These are phyloP conservation scores for Habrosyne pyritoides DNA, from an alignment of 2,888 invertebrate species.

Conservation along the genomic window DNA sequence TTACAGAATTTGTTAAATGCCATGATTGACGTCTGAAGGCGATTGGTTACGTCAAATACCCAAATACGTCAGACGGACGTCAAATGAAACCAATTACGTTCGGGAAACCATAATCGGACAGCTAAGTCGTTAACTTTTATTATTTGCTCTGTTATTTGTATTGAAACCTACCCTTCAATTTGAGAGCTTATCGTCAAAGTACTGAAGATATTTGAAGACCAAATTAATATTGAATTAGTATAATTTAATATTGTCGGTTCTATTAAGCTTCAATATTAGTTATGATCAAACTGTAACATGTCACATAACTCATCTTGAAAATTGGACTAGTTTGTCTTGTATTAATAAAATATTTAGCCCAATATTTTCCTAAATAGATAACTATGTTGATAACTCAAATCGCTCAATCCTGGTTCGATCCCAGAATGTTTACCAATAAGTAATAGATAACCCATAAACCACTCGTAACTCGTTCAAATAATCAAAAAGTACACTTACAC, in stretches of 20 bases:
- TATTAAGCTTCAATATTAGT: too few species aligned
- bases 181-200: too few species aligned
- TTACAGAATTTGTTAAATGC: neutral
- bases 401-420: neutral
- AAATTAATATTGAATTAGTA: too few species aligned
- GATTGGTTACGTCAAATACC: neutral
- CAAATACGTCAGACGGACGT: constrained; percentile 1
- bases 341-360: neutral
- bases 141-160: neutral
- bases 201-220: too few species aligned
- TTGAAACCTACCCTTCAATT: too few species aligned
- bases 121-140: neutral
- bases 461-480: neutral
- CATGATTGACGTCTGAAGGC: neutral
- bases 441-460: neutral
- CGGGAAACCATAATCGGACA: neutral
- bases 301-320: too few species aligned
- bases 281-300: too few species aligned
- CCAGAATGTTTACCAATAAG: neutral
- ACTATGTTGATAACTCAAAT: neutral
- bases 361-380: neutral
- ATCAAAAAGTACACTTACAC: neutral
- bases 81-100: constrained; percentile 1
- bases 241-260: too few species aligned
- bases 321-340: too few species aligned